Evolutionary conservation across 2,113 vertebrate genomes (phyloP), one percentile per base, ranked within the genome.

Genomic region (Suricata suricatta): DNA sequence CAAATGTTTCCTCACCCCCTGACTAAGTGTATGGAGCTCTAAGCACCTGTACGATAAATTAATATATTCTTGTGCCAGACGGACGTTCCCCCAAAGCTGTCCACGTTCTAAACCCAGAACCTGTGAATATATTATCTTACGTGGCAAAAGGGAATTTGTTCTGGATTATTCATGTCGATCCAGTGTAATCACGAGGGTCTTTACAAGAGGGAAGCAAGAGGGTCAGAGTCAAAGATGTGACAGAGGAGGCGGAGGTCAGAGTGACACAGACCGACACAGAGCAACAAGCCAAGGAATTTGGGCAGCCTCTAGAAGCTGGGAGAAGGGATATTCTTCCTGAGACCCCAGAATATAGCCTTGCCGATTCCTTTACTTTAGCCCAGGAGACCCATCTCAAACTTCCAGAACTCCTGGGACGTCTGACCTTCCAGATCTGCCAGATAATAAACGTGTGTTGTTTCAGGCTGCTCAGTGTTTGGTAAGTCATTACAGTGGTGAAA

Each of bases 1-100:
- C 74, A 0, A 2, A 3, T 38, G 13, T 38, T 76, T 57, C 41
- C 57, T 35, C 60, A 17, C 0, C 25, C 3, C 7, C 60, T 19
- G 8, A 33, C 19, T 31, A 31, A 64, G 2, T 23, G 13, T 14
- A 19, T 3, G 8, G 16, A 47, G 25, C 44, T 54, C 84, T 92
- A 69, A 31, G 16, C 35, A 5, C 25, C 60, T 72, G 11, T 9
- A 16, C 5, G 9, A 10, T 23, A 64, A 35, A 15, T 77, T 52
- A 66, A 17, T 38, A 31, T 38, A 47, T 92, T 83, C 54, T 47
- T 68, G 15, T 33, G 16, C n/a, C 29, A 57, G 66, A 71, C 4
- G 41, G n/a, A 81, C 0, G 17, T 5, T 13, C 7, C 3, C 0
- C 13, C 7, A 29, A 27, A 60, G 15, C 50, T 38, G 3, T 60